These are phyloP conservation scores for Seira musarum DNA, from an alignment of 2,888 invertebrate species.

Conservation along the genomic window DNA sequence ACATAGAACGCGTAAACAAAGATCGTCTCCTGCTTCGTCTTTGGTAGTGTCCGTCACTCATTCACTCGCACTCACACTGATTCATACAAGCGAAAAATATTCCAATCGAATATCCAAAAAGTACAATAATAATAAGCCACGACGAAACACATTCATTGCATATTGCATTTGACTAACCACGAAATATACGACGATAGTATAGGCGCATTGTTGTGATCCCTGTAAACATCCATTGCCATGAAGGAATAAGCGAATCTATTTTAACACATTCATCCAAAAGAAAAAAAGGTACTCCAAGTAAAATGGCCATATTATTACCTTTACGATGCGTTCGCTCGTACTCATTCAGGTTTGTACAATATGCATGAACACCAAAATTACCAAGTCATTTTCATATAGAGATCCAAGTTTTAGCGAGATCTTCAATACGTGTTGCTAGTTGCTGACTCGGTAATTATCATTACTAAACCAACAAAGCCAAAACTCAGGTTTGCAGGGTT, in stretches of 20 bases:
- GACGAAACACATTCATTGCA: not conserved
- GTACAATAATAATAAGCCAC: not conserved
- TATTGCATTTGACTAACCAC: not conserved
- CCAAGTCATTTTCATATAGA: too few species aligned
- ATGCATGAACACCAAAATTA: too few species aligned
- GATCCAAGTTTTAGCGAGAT: too few species aligned
- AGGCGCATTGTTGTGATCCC: not conserved
- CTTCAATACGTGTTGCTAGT: too few species aligned
- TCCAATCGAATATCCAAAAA: conserved; percentile 11
- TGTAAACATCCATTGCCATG: not conserved
- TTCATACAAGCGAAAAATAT: not conserved
- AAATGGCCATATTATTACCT: not conserved
- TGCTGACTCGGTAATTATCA: too few species aligned
- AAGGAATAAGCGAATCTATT: not conserved
- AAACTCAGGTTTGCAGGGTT: too few species aligned
- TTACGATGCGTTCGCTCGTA: conserved; percentile 1
- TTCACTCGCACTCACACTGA: conserved; percentile 60
- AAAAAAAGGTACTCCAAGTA: conserved; percentile 14
- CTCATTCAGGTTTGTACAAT: too few species aligned
- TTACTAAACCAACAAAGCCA: too few species aligned
- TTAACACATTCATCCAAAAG: not conserved
- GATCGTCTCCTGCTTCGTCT: not conserved
- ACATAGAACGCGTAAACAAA: conserved; percentile 8
- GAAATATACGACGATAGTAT: not conserved
- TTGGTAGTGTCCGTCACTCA: conserved; percentile 52